Base-by-base conservation (phyloP, 2,888 invertebrate species). In the Trimorus sp. region DNA sequence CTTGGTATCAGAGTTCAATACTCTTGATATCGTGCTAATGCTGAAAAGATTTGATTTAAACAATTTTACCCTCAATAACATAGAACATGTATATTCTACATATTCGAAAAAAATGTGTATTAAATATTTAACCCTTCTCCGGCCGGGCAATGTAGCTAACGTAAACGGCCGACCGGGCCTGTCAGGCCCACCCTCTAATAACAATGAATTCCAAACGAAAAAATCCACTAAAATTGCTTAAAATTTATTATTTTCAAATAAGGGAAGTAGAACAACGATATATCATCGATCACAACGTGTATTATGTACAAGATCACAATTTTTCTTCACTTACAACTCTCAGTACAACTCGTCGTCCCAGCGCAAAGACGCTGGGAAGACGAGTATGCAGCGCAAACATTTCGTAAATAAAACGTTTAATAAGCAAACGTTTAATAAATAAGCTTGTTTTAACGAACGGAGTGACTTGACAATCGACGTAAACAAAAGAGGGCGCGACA, bases 371-470 rank as follows among this genome's bases (percentile, higher is more conserved):
- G 49, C 42, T 69, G 56, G 16, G 63, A 37, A 16, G 12, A 62
- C 42, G 54, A 54, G 48, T 73, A 54, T 36, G 62, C 54, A 38
- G 62, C 60, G 37, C 73, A 63, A 3, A 73, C 73, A 63, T 63
- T 62, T 54, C 48, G 40, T n/a, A n/a, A n/a, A n/a, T n/a, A n/a
- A n/a, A n/a, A n/a, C n/a, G n/a, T n/a, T n/a, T n/a, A n/a, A n/a
- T n/a, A n/a, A n/a, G n/a, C n/a, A n/a, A n/a, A n/a, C n/a, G n/a
- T n/a, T n/a, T n/a, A n/a, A 14, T 58, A 58, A 58, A 58, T 58
- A 14, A 58, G 14, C 38, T 14, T n/a, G 38, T 58, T 58, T 40
- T 58, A 58, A 58, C 38, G 14, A 58, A 40, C 40, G 40, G 58
- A n/a, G 58, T 14, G 40, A 38, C 12, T 58, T 38, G 40, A 58